Conservation (phyloP, 1,140 invertebrate species). For the Bathynomus jamesi region DNA sequence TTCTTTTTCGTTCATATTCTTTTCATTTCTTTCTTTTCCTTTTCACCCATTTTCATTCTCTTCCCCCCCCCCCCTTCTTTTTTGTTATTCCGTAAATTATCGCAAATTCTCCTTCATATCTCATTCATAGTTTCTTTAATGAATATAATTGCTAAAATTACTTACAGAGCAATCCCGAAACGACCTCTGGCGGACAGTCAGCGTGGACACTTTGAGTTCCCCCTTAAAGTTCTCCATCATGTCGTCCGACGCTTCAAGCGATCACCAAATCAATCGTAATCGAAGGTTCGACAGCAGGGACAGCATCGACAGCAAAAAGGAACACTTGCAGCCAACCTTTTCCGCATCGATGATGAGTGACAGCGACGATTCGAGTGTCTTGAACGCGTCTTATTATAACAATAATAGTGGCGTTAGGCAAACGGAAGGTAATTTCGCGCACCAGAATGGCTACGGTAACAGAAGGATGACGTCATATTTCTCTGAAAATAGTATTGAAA, state of each 20-base stretch:
- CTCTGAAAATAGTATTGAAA: background rate
- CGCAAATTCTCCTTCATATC: no score
- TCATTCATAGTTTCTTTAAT: no score
- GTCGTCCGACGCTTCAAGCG: background rate
- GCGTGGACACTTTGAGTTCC: background rate
- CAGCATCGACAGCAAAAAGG: background rate
- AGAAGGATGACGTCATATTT: background rate
- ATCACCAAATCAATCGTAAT: background rate
- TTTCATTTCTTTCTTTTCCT: no score
- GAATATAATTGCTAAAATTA: background rate
- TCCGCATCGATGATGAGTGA: no score
- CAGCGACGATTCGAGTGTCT: background rate
- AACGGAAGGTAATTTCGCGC: background rate
- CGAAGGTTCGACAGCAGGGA: no score
- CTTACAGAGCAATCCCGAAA: background rate
- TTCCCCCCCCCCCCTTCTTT: no score
- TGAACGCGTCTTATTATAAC: background rate
- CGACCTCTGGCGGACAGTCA: background rate
- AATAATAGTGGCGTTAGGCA: background rate
- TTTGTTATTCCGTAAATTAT: no score
- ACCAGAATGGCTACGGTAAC: background rate
- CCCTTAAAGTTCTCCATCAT: background rate
- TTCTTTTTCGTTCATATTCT: no score
- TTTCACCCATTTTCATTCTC: no score
- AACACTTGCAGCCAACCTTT: background rate